Evolutionary conservation across 2,113 vertebrate genomes (phyloP).

Genomic region (Fukomys damarensis): DNA sequence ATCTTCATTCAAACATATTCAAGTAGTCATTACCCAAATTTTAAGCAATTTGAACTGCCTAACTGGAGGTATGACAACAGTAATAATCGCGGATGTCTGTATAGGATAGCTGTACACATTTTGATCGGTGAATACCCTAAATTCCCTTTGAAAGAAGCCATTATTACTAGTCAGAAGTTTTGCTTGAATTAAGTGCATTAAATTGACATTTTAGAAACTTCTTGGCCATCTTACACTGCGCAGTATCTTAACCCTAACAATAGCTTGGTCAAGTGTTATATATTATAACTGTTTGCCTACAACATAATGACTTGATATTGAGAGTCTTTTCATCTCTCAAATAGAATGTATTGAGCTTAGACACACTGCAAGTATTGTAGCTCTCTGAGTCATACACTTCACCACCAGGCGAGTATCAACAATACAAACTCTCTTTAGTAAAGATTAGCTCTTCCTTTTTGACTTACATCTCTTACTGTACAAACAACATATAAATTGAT

Average conservation of each 20-base stretch:
- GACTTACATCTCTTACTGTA: neutral
- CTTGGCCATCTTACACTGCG: neutral
- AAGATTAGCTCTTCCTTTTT: constrained; percentile 46
- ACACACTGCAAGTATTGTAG: neutral
- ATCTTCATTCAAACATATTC: constrained; percentile 87
- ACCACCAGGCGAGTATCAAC: neutral
- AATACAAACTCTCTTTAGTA: neutral
- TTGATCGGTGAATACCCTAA: constrained; percentile 82
- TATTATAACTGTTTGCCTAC: neutral
- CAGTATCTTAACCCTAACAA: constrained; percentile 15
- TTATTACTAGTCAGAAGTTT: constrained; percentile 66
- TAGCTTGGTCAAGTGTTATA: neutral
- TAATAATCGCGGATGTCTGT: constrained; percentile 85
- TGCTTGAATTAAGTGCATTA: constrained; percentile 67
- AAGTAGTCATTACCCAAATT: constrained; percentile 89
- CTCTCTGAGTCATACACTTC: neutral
- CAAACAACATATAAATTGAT: neutral
- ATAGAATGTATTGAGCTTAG: constrained; percentile 12
- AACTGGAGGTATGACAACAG: constrained; percentile 85
- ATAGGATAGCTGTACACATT: constrained; percentile 83
- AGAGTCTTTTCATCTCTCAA: neutral
- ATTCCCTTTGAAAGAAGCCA: constrained; percentile 79
- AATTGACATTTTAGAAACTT: constrained; percentile 70
- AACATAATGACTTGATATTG: constrained; percentile 33
- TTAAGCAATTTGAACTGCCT: constrained; percentile 87